Evolutionary conservation across 2,888 invertebrate genomes (phyloP).

Genomic region (Lumbricus terrestris): DNA sequence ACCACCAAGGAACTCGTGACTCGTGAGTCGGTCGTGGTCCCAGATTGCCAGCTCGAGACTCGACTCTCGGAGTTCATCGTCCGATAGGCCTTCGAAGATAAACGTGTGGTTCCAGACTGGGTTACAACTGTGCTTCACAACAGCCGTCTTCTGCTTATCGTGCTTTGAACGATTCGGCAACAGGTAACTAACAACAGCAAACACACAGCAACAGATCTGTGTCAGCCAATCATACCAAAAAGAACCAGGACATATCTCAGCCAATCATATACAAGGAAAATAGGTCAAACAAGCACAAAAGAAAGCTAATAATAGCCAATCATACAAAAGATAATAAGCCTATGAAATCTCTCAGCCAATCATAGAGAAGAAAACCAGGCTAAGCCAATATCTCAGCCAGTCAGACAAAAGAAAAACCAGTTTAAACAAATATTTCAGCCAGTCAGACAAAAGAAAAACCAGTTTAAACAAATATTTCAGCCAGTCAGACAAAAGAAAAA

Average conservation of each 20-base stretch:
- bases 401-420: no score
- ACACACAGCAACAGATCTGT: constrained; percentile 4
- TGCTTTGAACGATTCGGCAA: constrained; percentile 85
- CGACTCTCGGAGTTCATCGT: constrained; percentile 76
- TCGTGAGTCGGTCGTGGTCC: constrained; percentile 87
- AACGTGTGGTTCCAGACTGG: constrained; percentile 90
- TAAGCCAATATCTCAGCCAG: no score
- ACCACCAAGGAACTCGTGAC: constrained; percentile 93
- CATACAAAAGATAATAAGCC: no score
- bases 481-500: no score
- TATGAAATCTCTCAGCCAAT: no score
- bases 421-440: no score
- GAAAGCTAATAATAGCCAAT: neutral
- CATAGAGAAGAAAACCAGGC: no score
- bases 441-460: no score
- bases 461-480: no score
- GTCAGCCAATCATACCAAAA: neutral
- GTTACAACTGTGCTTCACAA: constrained; percentile 76
- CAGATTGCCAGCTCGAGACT: constrained; percentile 89
- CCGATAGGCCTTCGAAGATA: constrained; percentile 80
- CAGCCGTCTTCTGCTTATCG: constrained; percentile 84
- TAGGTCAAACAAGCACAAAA: neutral
- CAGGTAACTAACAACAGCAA: constrained; percentile 70
- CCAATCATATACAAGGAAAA: neutral
- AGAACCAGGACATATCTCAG: neutral